Conservation (phyloP, 37 sponge, comb jelly and placozoan genomes). For the Oopsacas minuta region DNA sequence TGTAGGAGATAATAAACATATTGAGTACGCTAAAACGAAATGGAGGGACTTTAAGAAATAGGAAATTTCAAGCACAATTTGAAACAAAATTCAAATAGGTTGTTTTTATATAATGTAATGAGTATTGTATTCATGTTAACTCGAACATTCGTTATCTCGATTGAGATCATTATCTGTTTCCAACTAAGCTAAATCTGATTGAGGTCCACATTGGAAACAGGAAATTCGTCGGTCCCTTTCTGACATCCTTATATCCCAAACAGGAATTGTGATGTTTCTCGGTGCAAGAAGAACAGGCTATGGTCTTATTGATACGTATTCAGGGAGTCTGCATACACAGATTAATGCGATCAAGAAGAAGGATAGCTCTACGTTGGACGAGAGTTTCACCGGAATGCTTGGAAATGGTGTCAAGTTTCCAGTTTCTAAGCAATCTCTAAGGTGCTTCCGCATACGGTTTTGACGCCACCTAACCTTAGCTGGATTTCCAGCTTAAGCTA, state of each 20-base stretch:
- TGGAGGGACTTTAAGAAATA: too few species aligned
- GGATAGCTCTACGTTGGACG: background rate
- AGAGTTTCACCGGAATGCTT: background rate
- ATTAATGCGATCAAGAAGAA: background rate
- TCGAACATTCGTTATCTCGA: too few species aligned
- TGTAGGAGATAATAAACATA: too few species aligned
- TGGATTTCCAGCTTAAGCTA: background rate
- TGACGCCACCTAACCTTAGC: background rate
- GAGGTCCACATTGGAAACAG: too few species aligned
- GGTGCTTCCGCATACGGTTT: conserved; percentile 1
- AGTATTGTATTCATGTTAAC: too few species aligned
- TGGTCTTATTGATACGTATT: background rate
- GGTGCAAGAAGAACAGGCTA: background rate
- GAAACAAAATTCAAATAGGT: too few species aligned
- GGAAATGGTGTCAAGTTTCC: background rate
- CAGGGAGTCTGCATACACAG: background rate
- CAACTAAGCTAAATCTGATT: too few species aligned
- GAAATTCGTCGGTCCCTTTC: too few species aligned
- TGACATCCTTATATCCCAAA: background rate
- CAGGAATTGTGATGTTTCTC: background rate
- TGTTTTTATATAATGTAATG: too few species aligned
- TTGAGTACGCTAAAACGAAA: too few species aligned
- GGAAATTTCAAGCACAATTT: too few species aligned
- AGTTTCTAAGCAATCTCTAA: background rate
- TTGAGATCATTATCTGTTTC: too few species aligned